Evolutionary conservation across 2,113 vertebrate genomes (phyloP).

Genomic region (Morone saxatilis): DNA sequence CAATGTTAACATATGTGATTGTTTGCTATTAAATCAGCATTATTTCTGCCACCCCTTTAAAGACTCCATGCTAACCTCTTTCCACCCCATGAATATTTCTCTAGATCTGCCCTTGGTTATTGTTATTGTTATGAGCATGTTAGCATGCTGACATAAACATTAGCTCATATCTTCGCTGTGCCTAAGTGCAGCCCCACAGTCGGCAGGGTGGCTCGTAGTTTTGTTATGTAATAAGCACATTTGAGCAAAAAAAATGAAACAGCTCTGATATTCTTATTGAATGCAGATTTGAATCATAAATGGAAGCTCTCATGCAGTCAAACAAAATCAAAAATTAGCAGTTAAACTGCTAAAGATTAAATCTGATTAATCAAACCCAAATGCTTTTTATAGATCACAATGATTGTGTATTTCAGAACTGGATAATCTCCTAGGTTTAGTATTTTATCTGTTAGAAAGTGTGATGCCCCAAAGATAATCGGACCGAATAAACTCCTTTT

Average conservation of each 20-base stretch:
- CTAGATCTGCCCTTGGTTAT: too few relatives aligned
- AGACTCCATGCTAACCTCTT: too few relatives aligned
- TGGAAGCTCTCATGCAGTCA: background rate
- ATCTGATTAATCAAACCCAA: background rate
- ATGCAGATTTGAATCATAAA: background rate
- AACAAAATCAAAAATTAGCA: background rate
- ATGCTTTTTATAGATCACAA: conserved; percentile 1
- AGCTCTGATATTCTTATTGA: background rate
- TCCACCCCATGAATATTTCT: too few relatives aligned
- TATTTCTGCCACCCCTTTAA: too few relatives aligned
- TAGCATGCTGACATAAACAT: background rate
- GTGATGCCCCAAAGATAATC: conserved; percentile 32
- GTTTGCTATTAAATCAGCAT: too few relatives aligned
- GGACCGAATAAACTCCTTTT: conserved; percentile 52
- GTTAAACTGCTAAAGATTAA: background rate
- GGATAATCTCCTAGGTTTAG: conserved; percentile 33
- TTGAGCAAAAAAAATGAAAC: background rate
- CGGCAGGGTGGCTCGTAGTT: background rate
- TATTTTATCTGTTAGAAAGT: conserved; percentile 22
- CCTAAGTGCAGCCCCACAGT: background rate
- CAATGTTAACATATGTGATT: too few relatives aligned
- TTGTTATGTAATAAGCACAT: background rate
- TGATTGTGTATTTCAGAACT: conserved; percentile 10
- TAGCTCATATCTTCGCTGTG: background rate
- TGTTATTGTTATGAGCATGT: background rate